Evolutionary conservation across 2,888 invertebrate genomes (phyloP).

Genomic region (Tenthredo scrophulariae): DNA sequence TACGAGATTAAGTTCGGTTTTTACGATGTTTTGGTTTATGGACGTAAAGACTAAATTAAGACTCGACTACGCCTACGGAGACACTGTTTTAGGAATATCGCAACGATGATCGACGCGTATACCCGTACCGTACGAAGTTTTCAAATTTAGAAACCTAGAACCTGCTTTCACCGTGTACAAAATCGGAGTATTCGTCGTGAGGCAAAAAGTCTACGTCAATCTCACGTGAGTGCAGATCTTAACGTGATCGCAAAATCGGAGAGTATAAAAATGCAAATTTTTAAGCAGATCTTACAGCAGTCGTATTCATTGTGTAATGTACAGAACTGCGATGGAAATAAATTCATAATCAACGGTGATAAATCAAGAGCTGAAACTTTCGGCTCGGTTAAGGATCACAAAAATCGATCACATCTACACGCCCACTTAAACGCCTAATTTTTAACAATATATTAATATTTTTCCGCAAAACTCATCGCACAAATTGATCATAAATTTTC

Average conservation of each 20-base stretch:
- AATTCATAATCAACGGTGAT: background rate
- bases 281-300: background rate
- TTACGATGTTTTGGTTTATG: background rate
- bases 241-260: background rate
- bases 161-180: background rate
- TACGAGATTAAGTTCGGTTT: background rate
- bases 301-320: slow-evolving; percentile 7
- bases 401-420: background rate
- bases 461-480: slow-evolving; percentile 6
- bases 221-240: too few relatives aligned
- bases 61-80: slow-evolving; percentile 12
- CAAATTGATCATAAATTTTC: background rate
- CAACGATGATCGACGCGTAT: background rate
- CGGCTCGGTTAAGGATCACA: background rate
- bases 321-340: background rate
- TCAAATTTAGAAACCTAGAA: background rate
- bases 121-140: background rate
- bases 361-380: slow-evolving; percentile 15
- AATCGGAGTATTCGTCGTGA: background rate
- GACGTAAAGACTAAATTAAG: background rate
- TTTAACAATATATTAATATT: background rate
- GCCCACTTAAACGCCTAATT: slow-evolving; percentile 13
- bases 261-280: background rate
- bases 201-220: background rate
- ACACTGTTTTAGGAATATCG: slow-evolving; percentile 10